Percentiles rank a stretch among this genome's conserved stretches.
Conservation (phyloP, 2,888 invertebrate genomes). For the Drosophila neoperkinsi region DNA sequence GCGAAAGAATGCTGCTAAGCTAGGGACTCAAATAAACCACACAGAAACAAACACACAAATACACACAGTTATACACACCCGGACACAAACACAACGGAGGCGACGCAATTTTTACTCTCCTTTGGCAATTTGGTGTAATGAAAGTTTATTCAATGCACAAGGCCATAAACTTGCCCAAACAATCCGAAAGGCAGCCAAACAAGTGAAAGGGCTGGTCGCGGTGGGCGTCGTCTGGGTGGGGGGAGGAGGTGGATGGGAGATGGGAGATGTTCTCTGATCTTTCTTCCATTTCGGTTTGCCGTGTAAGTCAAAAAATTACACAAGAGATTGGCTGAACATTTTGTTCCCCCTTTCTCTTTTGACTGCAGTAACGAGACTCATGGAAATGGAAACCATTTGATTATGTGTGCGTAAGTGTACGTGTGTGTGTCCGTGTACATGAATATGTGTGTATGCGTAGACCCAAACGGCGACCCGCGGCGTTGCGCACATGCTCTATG, state of each 20-base stretch:
- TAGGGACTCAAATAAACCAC: conserved; percentile 21
- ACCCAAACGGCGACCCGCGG: conserved; percentile 23
- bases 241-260: not conserved
- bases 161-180: conserved; percentile 60
- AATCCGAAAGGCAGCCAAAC: conserved; percentile 32
- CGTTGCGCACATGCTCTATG: conserved; percentile 25
- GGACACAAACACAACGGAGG: conserved; percentile 2
- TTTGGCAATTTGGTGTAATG: conserved; percentile 43
- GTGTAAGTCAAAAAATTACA: conserved; percentile 59
- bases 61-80: conserved; percentile 2
- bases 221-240: no score
- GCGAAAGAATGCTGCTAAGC: conserved; percentile 33
- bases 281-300: conserved; percentile 20
- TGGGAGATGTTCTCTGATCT: conserved; percentile 20
- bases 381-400: conserved; percentile 49
- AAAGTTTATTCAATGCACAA: conserved; percentile 62
- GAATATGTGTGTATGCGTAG: conserved; percentile 6
- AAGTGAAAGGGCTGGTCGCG: conserved; percentile 10
- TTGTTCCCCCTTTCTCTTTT: conserved; percentile 2
- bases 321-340: conserved; percentile 39
- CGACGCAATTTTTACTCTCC: conserved; percentile 43
- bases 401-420: conserved; percentile 27
- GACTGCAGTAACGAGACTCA: conserved; percentile 41
- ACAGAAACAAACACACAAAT: not conserved
- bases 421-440: not conserved